Conservation (phyloP, 2,113 vertebrate genomes). For the Panurus biarmicus region DNA sequence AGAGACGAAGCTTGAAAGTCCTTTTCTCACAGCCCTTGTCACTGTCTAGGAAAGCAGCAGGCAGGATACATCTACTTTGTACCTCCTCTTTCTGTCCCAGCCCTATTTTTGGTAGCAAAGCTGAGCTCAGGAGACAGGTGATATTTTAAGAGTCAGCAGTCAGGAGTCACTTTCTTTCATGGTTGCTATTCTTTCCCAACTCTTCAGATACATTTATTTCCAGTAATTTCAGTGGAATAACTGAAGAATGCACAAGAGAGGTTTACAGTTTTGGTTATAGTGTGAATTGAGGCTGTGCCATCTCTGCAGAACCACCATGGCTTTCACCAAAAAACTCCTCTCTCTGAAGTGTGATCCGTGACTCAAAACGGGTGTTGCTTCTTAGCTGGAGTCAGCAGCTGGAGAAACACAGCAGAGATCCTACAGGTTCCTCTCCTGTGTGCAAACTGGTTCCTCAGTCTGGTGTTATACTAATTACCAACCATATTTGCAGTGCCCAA, state of each 20-base stretch:
- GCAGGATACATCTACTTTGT: neutral
- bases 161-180: neutral
- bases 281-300: neutral
- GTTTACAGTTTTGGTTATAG: neutral
- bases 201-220: neutral
- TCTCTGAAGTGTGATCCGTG: neutral
- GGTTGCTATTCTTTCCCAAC: neutral
- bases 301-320: neutral
- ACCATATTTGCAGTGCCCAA: neutral
- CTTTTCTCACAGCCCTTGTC: neutral
- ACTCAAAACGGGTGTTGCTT: neutral
- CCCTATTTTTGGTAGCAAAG: neutral
- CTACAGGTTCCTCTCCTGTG: neutral
- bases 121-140: neutral
- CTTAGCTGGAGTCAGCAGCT: neutral
- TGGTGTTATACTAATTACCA: neutral
- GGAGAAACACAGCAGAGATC: neutral
- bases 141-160: neutral
- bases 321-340: neutral
- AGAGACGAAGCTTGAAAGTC: neutral
- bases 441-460: neutral
- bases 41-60: neutral
- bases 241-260: neutral
- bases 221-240: neutral
- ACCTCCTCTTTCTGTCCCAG: neutral